Conservation (phyloP, 2,113 vertebrate species). For the Spheniscus mendiculus region DNA sequence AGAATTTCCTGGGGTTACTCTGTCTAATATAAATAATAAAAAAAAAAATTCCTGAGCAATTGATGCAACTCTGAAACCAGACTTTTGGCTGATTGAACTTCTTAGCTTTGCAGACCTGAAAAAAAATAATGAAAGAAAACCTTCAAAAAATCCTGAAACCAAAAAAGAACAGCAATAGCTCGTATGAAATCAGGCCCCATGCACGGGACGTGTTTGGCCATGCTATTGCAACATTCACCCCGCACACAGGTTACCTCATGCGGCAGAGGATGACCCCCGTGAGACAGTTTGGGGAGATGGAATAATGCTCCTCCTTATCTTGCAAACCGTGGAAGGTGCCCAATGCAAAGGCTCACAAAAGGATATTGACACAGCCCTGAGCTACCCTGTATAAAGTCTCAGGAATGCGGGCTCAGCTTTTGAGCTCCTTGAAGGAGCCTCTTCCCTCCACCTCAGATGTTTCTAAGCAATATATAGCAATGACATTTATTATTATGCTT, state of each 20-base stretch:
- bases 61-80: background rate
- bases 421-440: background rate
- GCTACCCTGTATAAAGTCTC: background rate
- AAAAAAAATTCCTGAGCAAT: background rate
- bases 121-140: background rate
- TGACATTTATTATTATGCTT: background rate
- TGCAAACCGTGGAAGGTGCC: background rate
- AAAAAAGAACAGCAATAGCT: background rate
- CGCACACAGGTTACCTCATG: background rate
- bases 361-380: background rate
- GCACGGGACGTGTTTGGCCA: background rate
- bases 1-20: background rate
- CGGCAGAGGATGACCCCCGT: background rate
- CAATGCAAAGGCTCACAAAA: background rate
- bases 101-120: background rate
- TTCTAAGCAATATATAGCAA: background rate
- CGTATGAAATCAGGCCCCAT: fast-evolving
- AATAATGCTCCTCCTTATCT: background rate
- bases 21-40: background rate
- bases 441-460: background rate
- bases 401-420: background rate
- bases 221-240: fast-evolving
- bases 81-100: background rate
- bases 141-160: background rate
- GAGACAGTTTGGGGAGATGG: background rate